Percentiles rank a stretch among this genome's conserved stretches.
Conservation (phyloP, 2,888 invertebrate genomes). For the Cremastinae sp. region DNA sequence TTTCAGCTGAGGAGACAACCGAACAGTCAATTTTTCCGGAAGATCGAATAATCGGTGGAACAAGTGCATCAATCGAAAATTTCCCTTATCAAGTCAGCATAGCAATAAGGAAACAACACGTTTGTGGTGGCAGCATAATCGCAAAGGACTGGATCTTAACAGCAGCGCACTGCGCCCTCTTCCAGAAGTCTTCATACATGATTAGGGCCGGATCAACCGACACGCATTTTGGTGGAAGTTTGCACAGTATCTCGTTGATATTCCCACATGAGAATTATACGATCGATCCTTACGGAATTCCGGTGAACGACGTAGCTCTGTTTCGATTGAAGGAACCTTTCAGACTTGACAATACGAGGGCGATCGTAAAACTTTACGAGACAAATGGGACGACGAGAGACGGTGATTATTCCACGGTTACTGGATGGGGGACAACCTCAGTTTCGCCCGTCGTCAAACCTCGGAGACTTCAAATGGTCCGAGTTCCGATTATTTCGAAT, state of each 20-base stretch:
- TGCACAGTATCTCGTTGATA: slow-evolving; percentile 79
- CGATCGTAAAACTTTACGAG: slow-evolving; percentile 80
- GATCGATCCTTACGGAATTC: slow-evolving; percentile 68
- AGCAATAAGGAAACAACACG: slow-evolving; percentile 78
- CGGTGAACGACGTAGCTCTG: slow-evolving; percentile 81
- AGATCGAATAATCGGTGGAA: slow-evolving; percentile 81
- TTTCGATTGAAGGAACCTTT: slow-evolving; percentile 81
- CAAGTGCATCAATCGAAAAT: slow-evolving; percentile 79
- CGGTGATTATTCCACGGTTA: slow-evolving; percentile 58
- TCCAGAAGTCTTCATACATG: slow-evolving; percentile 68
- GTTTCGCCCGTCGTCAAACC: slow-evolving; percentile 49
- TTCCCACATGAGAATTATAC: slow-evolving; percentile 81
- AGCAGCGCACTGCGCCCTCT: slow-evolving; percentile 82
- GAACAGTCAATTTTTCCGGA: slow-evolving; percentile 19
- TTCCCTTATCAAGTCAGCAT: slow-evolving; percentile 81
- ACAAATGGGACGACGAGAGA: slow-evolving; percentile 61
- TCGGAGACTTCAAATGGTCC: slow-evolving; percentile 80
- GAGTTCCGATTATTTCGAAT: slow-evolving; percentile 82
- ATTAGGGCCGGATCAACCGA: slow-evolving; percentile 82
- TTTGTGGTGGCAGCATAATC: slow-evolving; percentile 83
- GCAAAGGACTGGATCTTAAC: slow-evolving; percentile 81
- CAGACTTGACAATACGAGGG: slow-evolving; percentile 79
- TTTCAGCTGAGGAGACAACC: no score
- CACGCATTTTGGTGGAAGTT: slow-evolving; percentile 79
- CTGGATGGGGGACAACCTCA: slow-evolving; percentile 69